These are phyloP conservation scores for Leucopsar rothschildi DNA, from an alignment of 2,113 vertebrate species.

Conservation along the genomic window DNA sequence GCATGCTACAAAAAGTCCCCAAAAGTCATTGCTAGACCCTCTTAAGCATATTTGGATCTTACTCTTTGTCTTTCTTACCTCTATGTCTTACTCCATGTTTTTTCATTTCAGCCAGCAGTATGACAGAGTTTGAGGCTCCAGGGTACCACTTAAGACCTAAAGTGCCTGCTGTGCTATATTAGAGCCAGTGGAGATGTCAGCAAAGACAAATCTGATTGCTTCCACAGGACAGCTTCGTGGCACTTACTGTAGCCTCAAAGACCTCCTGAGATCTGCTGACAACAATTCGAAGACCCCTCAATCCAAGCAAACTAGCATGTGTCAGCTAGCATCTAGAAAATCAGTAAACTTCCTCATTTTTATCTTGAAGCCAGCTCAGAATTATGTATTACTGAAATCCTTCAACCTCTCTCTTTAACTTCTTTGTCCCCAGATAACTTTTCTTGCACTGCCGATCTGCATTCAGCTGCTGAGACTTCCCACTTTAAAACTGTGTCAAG, in stretches of 20 bases:
- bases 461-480: conserved; percentile 15
- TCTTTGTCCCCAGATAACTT: background rate
- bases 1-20: background rate
- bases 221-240: background rate
- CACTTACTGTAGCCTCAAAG: background rate
- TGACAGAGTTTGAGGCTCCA: background rate
- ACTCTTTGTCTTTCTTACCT: background rate
- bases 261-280: background rate
- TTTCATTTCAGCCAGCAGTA: background rate
- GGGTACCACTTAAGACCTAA: background rate
- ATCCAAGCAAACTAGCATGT: background rate
- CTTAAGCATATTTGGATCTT: background rate
- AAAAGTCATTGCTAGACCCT: background rate
- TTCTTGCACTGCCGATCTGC: background rate
- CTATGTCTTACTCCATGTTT: background rate
- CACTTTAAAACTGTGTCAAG: conserved; percentile 47
- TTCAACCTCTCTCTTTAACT: background rate
- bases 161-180: background rate
- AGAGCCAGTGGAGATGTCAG: background rate
- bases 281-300: background rate
- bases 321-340: background rate
- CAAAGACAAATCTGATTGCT: background rate
- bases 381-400: background rate
- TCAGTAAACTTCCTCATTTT: background rate
- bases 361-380: background rate